A percentile compares a stretch with the other conserved stretches of the same genome.
phyloP scores from a whole-genome alignment of 2,888 invertebrate genomes.

The Hemaris fuciformis region DNA sequence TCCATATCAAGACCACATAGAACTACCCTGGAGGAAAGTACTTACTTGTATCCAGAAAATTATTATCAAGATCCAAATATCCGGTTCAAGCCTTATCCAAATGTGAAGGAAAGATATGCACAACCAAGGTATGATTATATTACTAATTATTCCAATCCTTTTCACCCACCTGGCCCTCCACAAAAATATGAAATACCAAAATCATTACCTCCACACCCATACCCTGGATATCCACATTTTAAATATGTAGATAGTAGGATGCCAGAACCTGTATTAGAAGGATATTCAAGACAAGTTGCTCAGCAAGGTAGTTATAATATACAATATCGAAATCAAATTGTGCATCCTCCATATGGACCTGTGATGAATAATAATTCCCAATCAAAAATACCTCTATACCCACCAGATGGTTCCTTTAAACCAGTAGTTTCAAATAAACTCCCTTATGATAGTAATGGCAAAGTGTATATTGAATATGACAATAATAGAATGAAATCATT shows the following conservation, averaged over 20 bases:
- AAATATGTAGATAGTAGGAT: constrained; percentile 68
- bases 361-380: constrained; percentile 55
- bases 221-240: constrained; percentile 58
- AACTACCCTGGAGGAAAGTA: constrained; percentile 55
- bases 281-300: constrained; percentile 58
- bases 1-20: constrained; percentile 54
- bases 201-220: constrained; percentile 54
- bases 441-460: constrained; percentile 57
- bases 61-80: constrained; percentile 64
- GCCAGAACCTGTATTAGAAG: constrained; percentile 58
- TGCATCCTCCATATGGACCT: constrained; percentile 62
- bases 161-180: constrained; percentile 57
- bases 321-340: constrained; percentile 58
- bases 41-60: constrained; percentile 58
- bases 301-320: constrained; percentile 57
- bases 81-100: constrained; percentile 71
- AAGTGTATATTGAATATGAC: constrained; percentile 65
- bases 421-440: constrained; percentile 53
- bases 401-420: constrained; percentile 52
- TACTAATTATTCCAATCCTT: constrained; percentile 63
- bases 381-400: constrained; percentile 61
- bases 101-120: constrained; percentile 63
- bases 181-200: constrained; percentile 70
- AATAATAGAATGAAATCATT: constrained; percentile 47
- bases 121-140: constrained; percentile 75